Evolutionary conservation across 2,113 vertebrate species (phyloP), one percentile per base, ranked within the genome.

Genomic region (Rhodinocichla rosea): DNA sequence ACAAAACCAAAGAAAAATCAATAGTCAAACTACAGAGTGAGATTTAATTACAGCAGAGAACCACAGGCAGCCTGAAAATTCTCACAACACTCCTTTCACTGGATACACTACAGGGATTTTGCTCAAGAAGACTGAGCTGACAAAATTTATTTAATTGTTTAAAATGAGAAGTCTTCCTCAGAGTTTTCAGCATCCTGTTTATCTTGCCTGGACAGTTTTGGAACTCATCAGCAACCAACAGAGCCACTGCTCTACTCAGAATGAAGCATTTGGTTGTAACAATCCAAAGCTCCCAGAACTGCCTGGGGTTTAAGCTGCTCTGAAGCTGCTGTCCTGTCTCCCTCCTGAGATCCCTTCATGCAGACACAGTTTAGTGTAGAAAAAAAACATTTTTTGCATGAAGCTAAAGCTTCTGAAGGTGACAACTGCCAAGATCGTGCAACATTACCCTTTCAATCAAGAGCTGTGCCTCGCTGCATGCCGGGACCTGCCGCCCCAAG

Each of bases 121-220:
- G 20, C 42, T 59, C 30, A 30, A 62, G 33, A 85, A 62, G 28
- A 39, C 24, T 32, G 20, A 49, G 52, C 49, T 68, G 56, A 81
- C 40, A 93, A 88, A 84, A 42, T 7, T 30, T 33, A 83, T 57
- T 65, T 65, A 62, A 86, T 56, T 84, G 73, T 65, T 84, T 63
- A 68, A 91, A 84, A 90, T n/a, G n/a, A 95, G 47, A 88, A 73
- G 60, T n/a, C 59, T 70, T 79, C 30, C 55, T 79, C 39, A 39
- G 80, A 83, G 69, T 87, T 94, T 73, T 90, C 85, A 81, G 64
- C 35, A 87, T 57, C 90, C 88, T 82, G 88, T 93, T 92, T 83
- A 92, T 93, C 93, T 90, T 91, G 88, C 86, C 57, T 87, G 83
- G 69, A 96, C 89, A 93, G 88, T 93, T 92, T 44, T 82, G 92